Base-by-base conservation (phyloP, 2,797 vertebrate species). In the Enteromius afrohamiltoni region DNA sequence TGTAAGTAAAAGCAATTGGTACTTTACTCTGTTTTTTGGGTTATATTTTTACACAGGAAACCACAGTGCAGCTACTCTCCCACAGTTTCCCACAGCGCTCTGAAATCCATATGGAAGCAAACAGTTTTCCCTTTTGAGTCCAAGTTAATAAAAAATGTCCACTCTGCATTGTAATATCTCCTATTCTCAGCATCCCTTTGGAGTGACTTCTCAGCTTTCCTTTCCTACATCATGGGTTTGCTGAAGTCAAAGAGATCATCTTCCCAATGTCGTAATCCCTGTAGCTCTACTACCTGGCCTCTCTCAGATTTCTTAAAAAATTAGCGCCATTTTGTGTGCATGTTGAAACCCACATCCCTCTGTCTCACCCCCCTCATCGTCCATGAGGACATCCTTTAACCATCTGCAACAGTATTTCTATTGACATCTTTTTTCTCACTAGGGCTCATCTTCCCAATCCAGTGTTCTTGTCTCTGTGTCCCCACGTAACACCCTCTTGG, bases 281-380 rank as follows among this genome's bases (percentile, higher is more conserved):
- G 47, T 19, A 49, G 67, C 45, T 29, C 14, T n/a, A 42, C 77
- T 73, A 62, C 37, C 69, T 68, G 76, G 23, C 37, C 51, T 77
- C 79, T 83, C 83, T 88, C 85, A 31, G 13, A 85, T 88, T 71
- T 85, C 85, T 64, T 42, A 73, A 45, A 78, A 82, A 82, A 77
- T 67, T 69, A 78, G 60, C 49, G 7, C 71, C 83, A 84, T 78
- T 74, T 77, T 58, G 17, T 62, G 80, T 26, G 76, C 60, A 47
- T 42, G 29, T 74, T 80, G 40, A 77, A 82, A 81, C 55, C 60
- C 29, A 42, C 80, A 76, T 67, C 83, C 79, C 76, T 60, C 21
- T 16, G 53, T 65, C 62, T 73, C 70, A 13, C 62, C 49, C 65
- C 47, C 64, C 17, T 58, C 40, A 34, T 42, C 69, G 26, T 84